phyloP scores from a whole-genome alignment of 1,140 invertebrate genomes.

The Heliconius nattereri region DNA sequence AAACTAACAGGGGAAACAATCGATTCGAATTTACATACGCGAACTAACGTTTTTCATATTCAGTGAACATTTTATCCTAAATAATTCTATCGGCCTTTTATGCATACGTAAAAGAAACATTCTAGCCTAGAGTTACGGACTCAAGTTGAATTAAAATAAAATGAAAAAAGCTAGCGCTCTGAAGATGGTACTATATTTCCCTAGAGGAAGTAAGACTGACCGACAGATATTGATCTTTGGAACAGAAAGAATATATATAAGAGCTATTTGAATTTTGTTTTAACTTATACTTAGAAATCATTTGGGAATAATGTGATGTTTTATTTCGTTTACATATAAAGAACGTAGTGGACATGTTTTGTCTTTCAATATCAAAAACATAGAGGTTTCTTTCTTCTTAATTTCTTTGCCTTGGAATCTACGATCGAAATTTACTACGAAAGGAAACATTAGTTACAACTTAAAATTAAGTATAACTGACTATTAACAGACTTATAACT shows the following conservation, averaged over 20 bases:
- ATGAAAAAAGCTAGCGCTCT: background rate
- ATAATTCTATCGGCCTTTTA: background rate
- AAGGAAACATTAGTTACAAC: no score
- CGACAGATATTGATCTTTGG: slow-evolving; percentile 14
- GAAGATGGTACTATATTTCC: slow-evolving; percentile 24
- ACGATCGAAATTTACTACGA: no score
- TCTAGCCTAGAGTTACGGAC: background rate
- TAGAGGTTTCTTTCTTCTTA: no score
- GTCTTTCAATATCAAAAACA: no score
- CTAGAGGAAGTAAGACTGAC: slow-evolving; percentile 6
- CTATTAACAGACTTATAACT: no score
- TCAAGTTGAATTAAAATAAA: slow-evolving; percentile 5
- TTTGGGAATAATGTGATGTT: background rate
- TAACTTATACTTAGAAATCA: background rate
- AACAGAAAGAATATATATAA: background rate
- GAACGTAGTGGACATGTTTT: no score
- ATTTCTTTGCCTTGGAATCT: no score
- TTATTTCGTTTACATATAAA: no score
- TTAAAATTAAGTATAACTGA: no score
- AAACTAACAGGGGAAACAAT: background rate
- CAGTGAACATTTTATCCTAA: background rate
- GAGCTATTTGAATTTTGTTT: background rate
- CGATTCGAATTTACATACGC: background rate
- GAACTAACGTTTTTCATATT: background rate
- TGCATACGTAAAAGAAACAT: background rate